phyloP scores from a whole-genome alignment of 1,140 invertebrate species.

The Drosophila insularis region DNA sequence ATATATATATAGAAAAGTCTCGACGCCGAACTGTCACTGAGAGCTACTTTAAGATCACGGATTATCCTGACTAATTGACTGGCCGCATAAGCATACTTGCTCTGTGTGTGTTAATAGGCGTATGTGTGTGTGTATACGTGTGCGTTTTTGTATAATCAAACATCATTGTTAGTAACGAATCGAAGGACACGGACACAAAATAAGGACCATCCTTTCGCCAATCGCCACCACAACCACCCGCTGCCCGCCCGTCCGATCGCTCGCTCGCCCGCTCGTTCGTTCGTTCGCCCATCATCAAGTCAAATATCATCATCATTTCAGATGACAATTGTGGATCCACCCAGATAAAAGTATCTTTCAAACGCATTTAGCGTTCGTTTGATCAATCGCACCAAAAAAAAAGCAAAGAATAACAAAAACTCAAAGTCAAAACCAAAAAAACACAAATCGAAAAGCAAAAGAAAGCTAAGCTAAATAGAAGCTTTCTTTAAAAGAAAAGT shows the following conservation, averaged over 20 bases:
- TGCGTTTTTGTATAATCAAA: conserved; percentile 28
- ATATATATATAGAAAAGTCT: conserved; percentile 34
- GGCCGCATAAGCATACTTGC: conserved; percentile 25
- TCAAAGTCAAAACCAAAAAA: conserved; percentile 34
- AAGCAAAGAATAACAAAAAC: conserved; percentile 14
- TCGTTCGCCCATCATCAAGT: conserved; percentile 27
- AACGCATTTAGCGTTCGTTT: conserved; percentile 34
- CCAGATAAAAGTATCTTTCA: conserved; percentile 43
- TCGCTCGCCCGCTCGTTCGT: background rate
- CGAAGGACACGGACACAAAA: conserved; percentile 9
- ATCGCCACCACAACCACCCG: conserved; percentile 18
- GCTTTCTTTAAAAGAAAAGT: conserved; percentile 49
- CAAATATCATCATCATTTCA: conserved; percentile 33
- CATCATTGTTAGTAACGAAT: conserved; percentile 42
- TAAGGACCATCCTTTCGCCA: conserved; percentile 31
- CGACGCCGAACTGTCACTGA: conserved; percentile 38
- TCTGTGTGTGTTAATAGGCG: conserved; percentile 23
- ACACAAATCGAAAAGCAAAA: conserved; percentile 22
- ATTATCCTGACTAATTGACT: conserved; percentile 20
- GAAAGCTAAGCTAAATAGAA: conserved; percentile 44
- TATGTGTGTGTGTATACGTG: conserved; percentile 50
- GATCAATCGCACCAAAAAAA: conserved; percentile 35
- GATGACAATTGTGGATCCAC: conserved; percentile 59
- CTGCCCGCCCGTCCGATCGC: conserved; percentile 12
- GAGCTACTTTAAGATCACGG: conserved; percentile 36